Conservation (phyloP, 2,888 invertebrate species). For the Synanthedon myopaeformis region DNA sequence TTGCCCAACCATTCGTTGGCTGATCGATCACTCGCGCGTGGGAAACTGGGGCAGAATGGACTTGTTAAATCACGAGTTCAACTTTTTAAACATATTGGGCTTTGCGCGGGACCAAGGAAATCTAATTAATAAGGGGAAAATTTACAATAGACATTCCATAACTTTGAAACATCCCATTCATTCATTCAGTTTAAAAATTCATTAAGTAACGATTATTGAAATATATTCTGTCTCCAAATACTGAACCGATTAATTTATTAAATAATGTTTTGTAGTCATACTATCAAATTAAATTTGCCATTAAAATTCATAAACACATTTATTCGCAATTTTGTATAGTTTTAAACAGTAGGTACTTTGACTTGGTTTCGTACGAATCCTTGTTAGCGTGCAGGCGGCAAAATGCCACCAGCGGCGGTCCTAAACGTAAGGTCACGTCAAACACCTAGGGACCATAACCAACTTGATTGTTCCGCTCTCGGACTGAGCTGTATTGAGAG, state of each 20-base stretch:
- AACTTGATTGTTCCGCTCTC: slow-evolving; percentile 27
- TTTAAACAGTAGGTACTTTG: not conserved
- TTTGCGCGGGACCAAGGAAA: too few relatives aligned
- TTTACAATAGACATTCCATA: too few relatives aligned
- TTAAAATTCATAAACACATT: not conserved
- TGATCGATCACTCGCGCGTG: slow-evolving; percentile 23
- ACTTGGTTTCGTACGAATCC: not conserved
- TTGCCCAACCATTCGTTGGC: slow-evolving; percentile 39
- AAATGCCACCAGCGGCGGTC: slow-evolving; percentile 13
- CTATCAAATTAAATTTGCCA: too few relatives aligned
- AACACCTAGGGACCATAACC: slow-evolving; percentile 27
- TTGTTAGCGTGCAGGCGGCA: slow-evolving; percentile 10
- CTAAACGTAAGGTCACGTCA: slow-evolving; percentile 19
- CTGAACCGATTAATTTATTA: too few relatives aligned
- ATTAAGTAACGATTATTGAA: too few relatives aligned
- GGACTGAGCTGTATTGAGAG: slow-evolving; percentile 5
- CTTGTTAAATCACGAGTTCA: not conserved
- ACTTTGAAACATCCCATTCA: too few relatives aligned
- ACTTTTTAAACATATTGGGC: not conserved
- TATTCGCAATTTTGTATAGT: not conserved
- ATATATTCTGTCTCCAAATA: too few relatives aligned
- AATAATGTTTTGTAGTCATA: too few relatives aligned
- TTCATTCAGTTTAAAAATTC: too few relatives aligned
- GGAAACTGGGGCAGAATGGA: slow-evolving; percentile 18
- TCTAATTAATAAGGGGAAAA: too few relatives aligned